Percentiles rank a stretch among this genome's conserved stretches.
phyloP scores from a whole-genome alignment of 2,113 vertebrate species.

The Pseudolaguvia tuberculata region DNA sequence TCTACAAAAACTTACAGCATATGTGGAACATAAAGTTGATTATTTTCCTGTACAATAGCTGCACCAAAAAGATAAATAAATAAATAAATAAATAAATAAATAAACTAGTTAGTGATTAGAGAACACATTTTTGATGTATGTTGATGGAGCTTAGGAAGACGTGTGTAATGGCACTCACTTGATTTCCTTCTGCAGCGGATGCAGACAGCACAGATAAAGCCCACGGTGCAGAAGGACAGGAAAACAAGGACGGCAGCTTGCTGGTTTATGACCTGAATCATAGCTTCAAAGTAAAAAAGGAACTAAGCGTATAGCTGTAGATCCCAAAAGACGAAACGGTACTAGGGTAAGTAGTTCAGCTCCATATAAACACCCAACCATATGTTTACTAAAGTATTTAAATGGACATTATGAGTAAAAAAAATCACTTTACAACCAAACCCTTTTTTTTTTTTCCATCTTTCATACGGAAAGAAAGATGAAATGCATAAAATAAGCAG shows the following conservation, averaged over 20 bases:
- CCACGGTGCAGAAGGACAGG: slow-evolving; percentile 24
- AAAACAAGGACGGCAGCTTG: slow-evolving; percentile 35
- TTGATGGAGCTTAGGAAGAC: background rate
- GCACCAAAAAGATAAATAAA: background rate
- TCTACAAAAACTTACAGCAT: slow-evolving; percentile 25
- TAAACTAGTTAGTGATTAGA: too few species aligned
- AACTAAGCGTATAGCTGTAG: background rate
- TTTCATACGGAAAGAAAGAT: background rate
- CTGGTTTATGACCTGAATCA: slow-evolving; percentile 37
- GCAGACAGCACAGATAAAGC: slow-evolving; percentile 34
- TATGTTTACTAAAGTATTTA: too few species aligned
- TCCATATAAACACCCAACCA: background rate
- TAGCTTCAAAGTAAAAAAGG: slow-evolving; percentile 17
- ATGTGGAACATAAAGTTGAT: slow-evolving; percentile 34
- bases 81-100: background rate
- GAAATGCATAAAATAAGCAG: background rate
- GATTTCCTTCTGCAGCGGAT: slow-evolving; percentile 39
- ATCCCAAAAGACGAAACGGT: background rate
- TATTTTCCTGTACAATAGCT: slow-evolving; percentile 41
- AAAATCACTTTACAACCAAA: background rate
- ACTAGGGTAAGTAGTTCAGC: background rate
- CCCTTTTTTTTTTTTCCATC: background rate
- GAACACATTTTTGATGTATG: background rate
- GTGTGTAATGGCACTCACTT: slow-evolving; percentile 28
- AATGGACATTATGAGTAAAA: background rate